Evolutionary conservation across 2,113 vertebrate genomes (phyloP), one percentile per base, ranked within the genome.

Genomic region (Oxygymnocypris stewartii): DNA sequence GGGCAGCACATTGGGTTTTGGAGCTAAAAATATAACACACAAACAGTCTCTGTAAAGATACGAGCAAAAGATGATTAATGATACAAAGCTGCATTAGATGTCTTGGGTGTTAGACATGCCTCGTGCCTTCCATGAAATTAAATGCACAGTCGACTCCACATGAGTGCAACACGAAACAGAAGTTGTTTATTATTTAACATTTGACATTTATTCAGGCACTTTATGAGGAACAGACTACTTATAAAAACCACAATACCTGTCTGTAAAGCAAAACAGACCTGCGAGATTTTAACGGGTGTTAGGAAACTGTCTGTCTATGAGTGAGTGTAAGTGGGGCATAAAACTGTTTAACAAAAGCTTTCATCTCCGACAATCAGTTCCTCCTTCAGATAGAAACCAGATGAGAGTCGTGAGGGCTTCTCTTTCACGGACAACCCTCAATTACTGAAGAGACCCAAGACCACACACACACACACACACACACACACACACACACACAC

Each of bases 271-370:
- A 77, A 86, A 80, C 57, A 74, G 42, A 69, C 20, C 18, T 49
- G 35, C 7, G 4, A 1, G 31, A 57, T 85, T 79, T 71, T 59
- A 69, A 59, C 18, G 51, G 65, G 61, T 73, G n/a, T 82, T 4
- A n/a, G 76, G 37, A 63, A 80, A 84, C 23, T 35, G 59, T 31
- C 71, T 54, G 84, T 40, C 40, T 73, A 37, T n/a, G 37, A 14
- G 54, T n/a, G 63, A 35, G 63, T 74, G 40, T 86, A 82, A 74
- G 69, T 78, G 84, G 86, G 84, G 73, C 31, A 74, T 84, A 78
- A 89, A 89, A 74, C 63, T 42, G 54, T 44, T 82, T 89, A 82
- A 88, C 86, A 87, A 88, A 87, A 89, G 69, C 78, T 88, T 81
- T 81, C 76, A 82, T 81, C 75, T 77, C 87, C 12, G 28, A 82